Evolutionary conservation across 37 sponge, comb jelly and placozoan species (phyloP), one percentile per base, ranked within the genome.

Genomic region (Geodia barretti): DNA sequence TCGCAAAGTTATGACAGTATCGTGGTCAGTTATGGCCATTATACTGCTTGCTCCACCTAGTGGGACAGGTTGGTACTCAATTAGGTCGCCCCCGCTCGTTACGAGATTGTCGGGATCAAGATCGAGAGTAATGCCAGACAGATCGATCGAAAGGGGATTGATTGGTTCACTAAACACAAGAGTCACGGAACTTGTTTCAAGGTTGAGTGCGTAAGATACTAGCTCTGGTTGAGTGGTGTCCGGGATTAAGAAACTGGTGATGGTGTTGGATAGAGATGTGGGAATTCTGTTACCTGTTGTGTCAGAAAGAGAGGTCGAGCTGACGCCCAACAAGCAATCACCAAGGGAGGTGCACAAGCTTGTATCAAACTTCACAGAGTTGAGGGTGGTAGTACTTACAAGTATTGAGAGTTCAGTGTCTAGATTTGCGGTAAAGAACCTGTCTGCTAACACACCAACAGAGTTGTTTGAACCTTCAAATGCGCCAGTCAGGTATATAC

Each of bases 141-240:
- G 64, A 65, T 64, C 31, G 42, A 83, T 38, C 14, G 54, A 3
- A 5, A 21, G 32, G 28, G 28, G 33, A 28, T 26, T 1, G 20
- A 75, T 31, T 41, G 84, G 76, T 75, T 83, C 84, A 4, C 29
- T 30, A 41, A 83, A 83, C 3, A 69, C 41, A 1, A 83, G 31
- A 19, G 37, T 74, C 38, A 83, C 31, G 1, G 35, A 38, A 19
- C 76, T 66, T 5, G 34, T 8, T n/a, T 83, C 63, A 7, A 83
- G 60, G 67, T 83, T 43, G 23, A 83, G 2, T 26, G 62, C 7
- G 64, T 65, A 74, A 3, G 76, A 75, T 11, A 41, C 4, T 24
- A 83, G 29, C 14, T 2, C 4, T 1, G 84, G 84, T 32, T 26
- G 20, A 1, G 60, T 66, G 0, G 60, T 58, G 36, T 83, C 84